phyloP scores from a whole-genome alignment of 1,140 invertebrate genomes.

The Pentalonia nigronervosa region DNA sequence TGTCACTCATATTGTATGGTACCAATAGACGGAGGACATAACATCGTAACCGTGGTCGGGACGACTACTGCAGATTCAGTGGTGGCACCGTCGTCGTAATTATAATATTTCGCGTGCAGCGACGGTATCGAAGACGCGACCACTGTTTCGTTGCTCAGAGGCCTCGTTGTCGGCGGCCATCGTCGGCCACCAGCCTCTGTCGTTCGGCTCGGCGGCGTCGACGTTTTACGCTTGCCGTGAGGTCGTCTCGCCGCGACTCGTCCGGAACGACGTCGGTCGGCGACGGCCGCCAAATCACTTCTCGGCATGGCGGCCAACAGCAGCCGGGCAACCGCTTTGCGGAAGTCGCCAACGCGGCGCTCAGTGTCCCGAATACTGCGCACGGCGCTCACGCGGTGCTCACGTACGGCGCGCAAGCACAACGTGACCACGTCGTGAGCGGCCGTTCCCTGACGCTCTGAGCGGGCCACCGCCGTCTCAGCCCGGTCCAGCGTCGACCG shows the following conservation, averaged over 20 bases:
- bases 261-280: no score
- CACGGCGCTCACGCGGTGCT: not conserved
- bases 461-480: no score
- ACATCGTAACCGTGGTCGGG: not conserved
- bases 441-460: not conserved
- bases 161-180: not conserved
- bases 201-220: no score
- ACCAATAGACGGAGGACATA: conserved; percentile 2
- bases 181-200: not conserved
- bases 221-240: not conserved
- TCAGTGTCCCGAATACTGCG: not conserved
- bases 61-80: not conserved
- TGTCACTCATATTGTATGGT: not conserved
- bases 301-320: not conserved
- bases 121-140: not conserved
- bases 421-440: not conserved
- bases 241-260: not conserved
- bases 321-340: not conserved
- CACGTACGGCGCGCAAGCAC: conserved; percentile 14
- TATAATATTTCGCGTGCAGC: not conserved
- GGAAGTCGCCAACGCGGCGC: conserved; percentile 1
- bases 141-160: not conserved
- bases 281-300: not conserved
- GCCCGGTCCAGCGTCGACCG: not conserved
- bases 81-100: not conserved